Evolutionary conservation across 2,797 vertebrate species (phyloP).

Genomic region (Syndactyla subalaris): DNA sequence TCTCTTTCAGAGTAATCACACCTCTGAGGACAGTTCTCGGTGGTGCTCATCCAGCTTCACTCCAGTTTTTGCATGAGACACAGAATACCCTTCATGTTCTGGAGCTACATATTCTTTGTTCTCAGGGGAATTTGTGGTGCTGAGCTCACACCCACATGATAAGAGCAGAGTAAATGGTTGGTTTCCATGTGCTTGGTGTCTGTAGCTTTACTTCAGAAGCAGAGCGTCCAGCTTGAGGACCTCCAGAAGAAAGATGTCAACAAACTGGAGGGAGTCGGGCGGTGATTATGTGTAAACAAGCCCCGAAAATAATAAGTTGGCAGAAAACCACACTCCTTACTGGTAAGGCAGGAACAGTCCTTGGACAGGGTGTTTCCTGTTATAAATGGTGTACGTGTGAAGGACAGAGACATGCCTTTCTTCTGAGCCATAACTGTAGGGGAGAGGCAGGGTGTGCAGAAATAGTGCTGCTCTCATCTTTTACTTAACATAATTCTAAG

Average conservation of each 20-base stretch:
- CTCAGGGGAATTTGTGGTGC: background rate
- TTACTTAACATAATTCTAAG: background rate
- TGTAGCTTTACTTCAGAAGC: background rate
- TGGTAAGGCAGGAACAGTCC: background rate
- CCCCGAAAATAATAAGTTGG: background rate
- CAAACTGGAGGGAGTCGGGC: background rate
- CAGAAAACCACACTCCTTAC: constrained; percentile 13
- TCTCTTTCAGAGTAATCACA: background rate
- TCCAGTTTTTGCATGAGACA: background rate
- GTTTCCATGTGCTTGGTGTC: background rate
- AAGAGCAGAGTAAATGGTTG: background rate
- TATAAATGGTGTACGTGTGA: background rate
- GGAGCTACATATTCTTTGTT: background rate
- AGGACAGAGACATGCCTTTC: background rate
- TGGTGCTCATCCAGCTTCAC: background rate
- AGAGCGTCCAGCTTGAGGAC: background rate
- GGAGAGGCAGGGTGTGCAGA: constrained; percentile 3
- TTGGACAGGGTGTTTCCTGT: background rate
- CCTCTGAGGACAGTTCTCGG: background rate
- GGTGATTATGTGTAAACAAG: background rate
- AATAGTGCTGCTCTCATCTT: background rate
- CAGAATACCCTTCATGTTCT: background rate
- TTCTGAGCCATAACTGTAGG: background rate
- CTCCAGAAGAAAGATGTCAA: background rate
- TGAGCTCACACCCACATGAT: background rate